Evolutionary conservation across 2,888 invertebrate species (phyloP), one percentile per base, ranked within the genome.

Genomic region (Phrixothrix hirtus): DNA sequence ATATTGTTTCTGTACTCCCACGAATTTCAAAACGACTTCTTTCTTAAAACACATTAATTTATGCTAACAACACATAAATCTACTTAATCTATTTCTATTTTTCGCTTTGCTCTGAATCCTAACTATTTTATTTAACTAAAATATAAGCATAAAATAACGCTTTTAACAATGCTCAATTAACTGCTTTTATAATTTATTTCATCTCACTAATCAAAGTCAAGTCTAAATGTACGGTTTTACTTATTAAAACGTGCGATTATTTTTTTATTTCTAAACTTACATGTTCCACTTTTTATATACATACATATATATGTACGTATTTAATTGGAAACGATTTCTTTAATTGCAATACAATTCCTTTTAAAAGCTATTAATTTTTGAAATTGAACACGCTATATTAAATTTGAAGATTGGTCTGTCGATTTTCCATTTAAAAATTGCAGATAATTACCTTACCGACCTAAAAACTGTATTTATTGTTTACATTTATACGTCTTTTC

Each of bases 31-130:
- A 47, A 53, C 30, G 53, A 42, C 53, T 47, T 38, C 53, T 47
- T 47, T 47, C 53, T 47, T 53, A 53, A n/a, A 53, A 53, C 53
- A 42, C 53, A 53, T 53, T 53, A 53, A 53, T 53, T 53, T 53
- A 53, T 53, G 41, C 53, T 53, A 53, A 47, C 53, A 53, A 46
- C 47, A 53, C 42, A 53, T 53, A 53, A 53, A 53, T 53, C 53
- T 49, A 46, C 45, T 54, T 53, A 49, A 45, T 50, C 55, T 53
- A 55, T 47, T 49, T 53, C 49, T 59, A 51, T 54, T 55, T 57
- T 57, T 60, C 57, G 60, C 58, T 58, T 49, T 61, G 65, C 65
- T 65, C 65, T 64, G 56, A 65, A 65, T 61, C 61, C 51, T 61
- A 43, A 42, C 51, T 36, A 34, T 47, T 47, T 43, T 53, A 52